Evolutionary conservation across 2,888 invertebrate species (phyloP), one percentile per base, ranked within the genome.

Genomic region (Halictus quadricinctus): DNA sequence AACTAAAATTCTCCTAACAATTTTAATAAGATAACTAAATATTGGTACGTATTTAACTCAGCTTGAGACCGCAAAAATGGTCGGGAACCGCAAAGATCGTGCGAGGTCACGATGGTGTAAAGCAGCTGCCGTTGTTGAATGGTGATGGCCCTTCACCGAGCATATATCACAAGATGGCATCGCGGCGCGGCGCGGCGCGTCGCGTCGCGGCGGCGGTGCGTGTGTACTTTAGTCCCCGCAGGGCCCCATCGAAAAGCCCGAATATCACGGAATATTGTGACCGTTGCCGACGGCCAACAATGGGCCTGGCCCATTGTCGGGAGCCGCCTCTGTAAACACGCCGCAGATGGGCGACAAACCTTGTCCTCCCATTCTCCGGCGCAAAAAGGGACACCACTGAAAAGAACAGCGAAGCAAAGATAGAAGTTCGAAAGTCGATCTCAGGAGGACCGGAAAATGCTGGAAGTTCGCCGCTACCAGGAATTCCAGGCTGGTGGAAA

Each of bases 181-280:
- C 90, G 88, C 88, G 88, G 81, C 82, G 86, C 77, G 80, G 79
- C 84, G 60, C 29, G 29, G 1, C 29, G 29, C n/a, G n/a, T n/a
- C n/a, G n/a, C n/a, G n/a, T n/a, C n/a, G n/a, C 2, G 29, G 29
- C 88, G 88, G 81, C 83, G 86, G 80, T 81, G 81, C 84, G 83
- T 88, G 86, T 81, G 58, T 80, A 87, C 87, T 85, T 75, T 73
- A 72, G 86, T 84, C 76, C 83, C 86, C 86, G 79, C 36, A 75
- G 86, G 83, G 81, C 70, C 75, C 75, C 79, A 80, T 86, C 87
- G 86, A 90, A 91, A 92, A 91, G 88, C 86, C 89, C 79, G 88
- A 86, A 87, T 90, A 90, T 89, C 90, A 88, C 82, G 89, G 89
- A 92, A 92, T 91, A 91, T 91, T 90, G 91, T 91, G 92, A 92